Evolutionary conservation across 2,888 invertebrate species (phyloP).

Genomic region (Spisula solida): DNA sequence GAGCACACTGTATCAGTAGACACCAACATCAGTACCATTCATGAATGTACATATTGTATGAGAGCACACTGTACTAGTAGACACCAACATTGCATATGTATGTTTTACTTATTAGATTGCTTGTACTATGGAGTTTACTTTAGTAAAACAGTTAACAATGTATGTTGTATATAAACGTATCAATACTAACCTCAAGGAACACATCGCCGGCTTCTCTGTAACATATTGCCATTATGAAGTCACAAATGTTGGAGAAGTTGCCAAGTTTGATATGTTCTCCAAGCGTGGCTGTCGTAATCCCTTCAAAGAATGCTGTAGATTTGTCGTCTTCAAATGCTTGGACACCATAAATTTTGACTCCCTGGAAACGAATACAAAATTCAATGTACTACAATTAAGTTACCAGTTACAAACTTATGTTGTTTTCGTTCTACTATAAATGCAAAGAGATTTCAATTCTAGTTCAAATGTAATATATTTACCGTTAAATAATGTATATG

Average conservation of each 20-base stretch:
- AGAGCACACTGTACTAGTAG: too few relatives aligned
- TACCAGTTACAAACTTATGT: too few relatives aligned
- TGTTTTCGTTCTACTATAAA: too few relatives aligned
- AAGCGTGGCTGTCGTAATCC: conserved; percentile 76
- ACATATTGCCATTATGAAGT: conserved; percentile 85
- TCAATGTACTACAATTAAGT: neutral
- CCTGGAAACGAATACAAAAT: conserved; percentile 68
- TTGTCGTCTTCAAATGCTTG: conserved; percentile 75
- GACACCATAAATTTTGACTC: conserved; percentile 81
- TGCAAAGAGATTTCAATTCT: too few relatives aligned
- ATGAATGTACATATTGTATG: too few relatives aligned
- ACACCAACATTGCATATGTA: too few relatives aligned
- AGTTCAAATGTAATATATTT: too few relatives aligned
- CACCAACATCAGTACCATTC: too few relatives aligned
- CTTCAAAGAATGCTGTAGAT: conserved; percentile 77
- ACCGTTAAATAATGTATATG: too few relatives aligned
- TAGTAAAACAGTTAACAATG: neutral
- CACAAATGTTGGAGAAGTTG: conserved; percentile 81
- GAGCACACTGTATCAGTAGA: too few relatives aligned
- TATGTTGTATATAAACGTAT: neutral
- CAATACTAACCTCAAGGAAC: conserved; percentile 76
- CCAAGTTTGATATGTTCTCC: conserved; percentile 82
- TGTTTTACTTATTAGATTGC: neutral
- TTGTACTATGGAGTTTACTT: neutral
- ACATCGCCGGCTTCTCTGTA: conserved; percentile 83